Evolutionary conservation across 2,797 vertebrate species (phyloP), one percentile per base, ranked within the genome.

Genomic region (Halcyon leucocephala): DNA sequence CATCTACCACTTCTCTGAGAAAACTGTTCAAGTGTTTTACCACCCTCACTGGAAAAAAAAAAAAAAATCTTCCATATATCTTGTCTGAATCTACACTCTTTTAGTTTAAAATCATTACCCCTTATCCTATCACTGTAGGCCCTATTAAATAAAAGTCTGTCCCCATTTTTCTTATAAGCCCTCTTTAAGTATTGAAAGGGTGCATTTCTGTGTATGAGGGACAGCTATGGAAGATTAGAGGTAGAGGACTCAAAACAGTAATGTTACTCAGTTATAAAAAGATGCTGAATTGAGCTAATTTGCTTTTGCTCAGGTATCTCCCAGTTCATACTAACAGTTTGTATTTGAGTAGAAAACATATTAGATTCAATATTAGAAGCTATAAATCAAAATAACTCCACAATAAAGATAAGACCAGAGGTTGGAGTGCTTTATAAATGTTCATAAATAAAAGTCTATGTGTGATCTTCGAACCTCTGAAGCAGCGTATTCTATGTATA

Each of bases 91-190:
- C 5, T 48, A 21, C 4, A 2, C 2, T n/a, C 15, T 64, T 72
- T 37, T 60, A 12, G 11, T 61, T 77, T 80, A 70, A 69, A 80
- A 29, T 6, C 10, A 31, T 7, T 29, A 20, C 6, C 12, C 0
- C 0, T 60, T 83, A 6, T 64, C 2, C 11, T 69, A 1, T 51
- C 24, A 12, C 28, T 69, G 22, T 3, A 61, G 5, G 10, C 0
- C 1, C 21, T 41, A 19, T 31, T 89, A 15, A 26, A 51, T 73
- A 31, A 67, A 90, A 69, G 17, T 20, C 29, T 46, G 9, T 51
- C 9, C 4, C 1, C 8, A 8, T 52, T 33, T 73, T 92, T 80
- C 28, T 26, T 60, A 15, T 39, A 39, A 86, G 11, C 14, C 14
- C 6, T 2, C 2, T 67, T 69, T 44, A 44, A 49, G 4, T 35